Conservation (phyloP, 2,888 invertebrate species). For the Hirtodrosophila histrioides region DNA sequence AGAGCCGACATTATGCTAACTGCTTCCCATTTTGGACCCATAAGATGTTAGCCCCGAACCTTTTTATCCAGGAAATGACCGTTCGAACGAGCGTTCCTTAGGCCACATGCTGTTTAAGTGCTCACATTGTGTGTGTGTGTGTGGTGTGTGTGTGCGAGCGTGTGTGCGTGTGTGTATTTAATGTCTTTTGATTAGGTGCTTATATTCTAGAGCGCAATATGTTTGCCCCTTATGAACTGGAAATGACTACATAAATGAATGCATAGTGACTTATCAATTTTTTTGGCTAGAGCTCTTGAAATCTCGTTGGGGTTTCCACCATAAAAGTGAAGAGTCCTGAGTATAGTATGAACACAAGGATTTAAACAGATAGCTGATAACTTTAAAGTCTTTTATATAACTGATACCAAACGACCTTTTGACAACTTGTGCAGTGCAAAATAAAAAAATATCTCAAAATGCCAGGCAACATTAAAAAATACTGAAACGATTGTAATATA, state of each 20-base stretch:
- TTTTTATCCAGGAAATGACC: constrained; percentile 66
- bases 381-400: too few relatives aligned
- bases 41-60: constrained; percentile 49
- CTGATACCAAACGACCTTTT: too few relatives aligned
- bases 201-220: constrained; percentile 41
- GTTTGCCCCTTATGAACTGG: constrained; percentile 43
- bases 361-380: too few relatives aligned
- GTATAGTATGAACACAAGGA: too few relatives aligned
- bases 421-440: too few relatives aligned
- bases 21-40: constrained; percentile 58
- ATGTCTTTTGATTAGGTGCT: constrained; percentile 47
- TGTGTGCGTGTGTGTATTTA: constrained; percentile 20
- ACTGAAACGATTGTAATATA: too few relatives aligned
- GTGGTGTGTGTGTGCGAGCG: not conserved
- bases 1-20: constrained; percentile 63
- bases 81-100: constrained; percentile 38
- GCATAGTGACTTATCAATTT: constrained; percentile 36
- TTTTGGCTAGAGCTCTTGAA: not conserved
- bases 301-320: not conserved
- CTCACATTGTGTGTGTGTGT: constrained; percentile 4
- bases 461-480: too few relatives aligned
- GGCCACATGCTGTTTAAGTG: constrained; percentile 32
- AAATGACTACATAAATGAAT: constrained; percentile 44
- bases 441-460: too few relatives aligned
- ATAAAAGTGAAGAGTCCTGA: not conserved